Percentiles rank a stretch among this genome's conserved stretches.
Evolutionary conservation across 1,140 invertebrate genomes (phyloP).

Genomic region (Drosophila santomea): DNA sequence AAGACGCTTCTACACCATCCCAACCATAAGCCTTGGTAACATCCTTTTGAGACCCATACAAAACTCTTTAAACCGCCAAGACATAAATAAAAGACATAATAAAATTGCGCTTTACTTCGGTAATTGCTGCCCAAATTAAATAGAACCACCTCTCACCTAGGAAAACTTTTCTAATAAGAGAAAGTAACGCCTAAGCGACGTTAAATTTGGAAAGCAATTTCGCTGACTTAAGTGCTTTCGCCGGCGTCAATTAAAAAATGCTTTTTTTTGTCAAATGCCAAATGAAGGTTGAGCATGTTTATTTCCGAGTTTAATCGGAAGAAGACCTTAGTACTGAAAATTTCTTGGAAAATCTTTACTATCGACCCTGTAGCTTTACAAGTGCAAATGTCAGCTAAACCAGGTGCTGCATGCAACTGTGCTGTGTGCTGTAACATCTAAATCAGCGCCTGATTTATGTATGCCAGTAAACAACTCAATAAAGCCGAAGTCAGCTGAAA

Average conservation of each 20-base stretch:
- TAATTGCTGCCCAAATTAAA: conserved; percentile 41
- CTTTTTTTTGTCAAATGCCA: conserved; percentile 37
- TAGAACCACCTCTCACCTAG: conserved; percentile 4
- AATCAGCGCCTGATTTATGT: conserved; percentile 66
- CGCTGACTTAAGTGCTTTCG: conserved; percentile 38
- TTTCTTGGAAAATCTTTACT: conserved; percentile 8
- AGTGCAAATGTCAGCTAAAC: conserved; percentile 21
- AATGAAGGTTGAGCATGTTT: conserved; percentile 2
- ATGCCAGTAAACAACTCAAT: conserved; percentile 60
- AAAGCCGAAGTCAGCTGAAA: conserved; percentile 51
- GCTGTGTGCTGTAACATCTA: conserved; percentile 26
- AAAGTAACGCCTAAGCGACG: conserved; percentile 16
- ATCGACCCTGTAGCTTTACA: neutral
- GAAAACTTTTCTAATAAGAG: conserved; percentile 43
- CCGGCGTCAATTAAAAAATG: conserved; percentile 34
- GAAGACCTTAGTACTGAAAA: neutral
- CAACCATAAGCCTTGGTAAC: conserved; percentile 40
- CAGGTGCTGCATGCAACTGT: conserved; percentile 1
- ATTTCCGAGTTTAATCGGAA: conserved; percentile 10
- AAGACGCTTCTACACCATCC: neutral
- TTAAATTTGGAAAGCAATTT: conserved; percentile 53
- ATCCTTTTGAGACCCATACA: conserved; percentile 36
- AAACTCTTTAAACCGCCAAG: conserved; percentile 52
- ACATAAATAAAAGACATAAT: too few relatives aligned
- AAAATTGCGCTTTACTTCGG: conserved; percentile 46